These are phyloP conservation scores for Orchestia grillus DNA, from an alignment of 1,140 invertebrate species.

Conservation along the genomic window DNA sequence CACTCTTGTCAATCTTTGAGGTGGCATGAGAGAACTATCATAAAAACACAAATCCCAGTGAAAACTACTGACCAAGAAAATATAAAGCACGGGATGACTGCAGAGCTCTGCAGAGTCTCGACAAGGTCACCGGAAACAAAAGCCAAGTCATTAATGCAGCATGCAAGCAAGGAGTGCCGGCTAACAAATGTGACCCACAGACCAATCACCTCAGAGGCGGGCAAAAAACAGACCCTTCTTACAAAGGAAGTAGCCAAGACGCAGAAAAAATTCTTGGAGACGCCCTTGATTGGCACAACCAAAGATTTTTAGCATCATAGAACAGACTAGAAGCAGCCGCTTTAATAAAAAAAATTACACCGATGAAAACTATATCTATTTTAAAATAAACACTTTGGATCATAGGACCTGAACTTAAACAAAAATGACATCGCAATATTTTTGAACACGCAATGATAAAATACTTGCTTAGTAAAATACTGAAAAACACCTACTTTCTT, in stretches of 20 bases:
- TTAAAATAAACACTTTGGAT: background rate
- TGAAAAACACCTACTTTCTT: background rate
- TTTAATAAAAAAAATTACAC: background rate
- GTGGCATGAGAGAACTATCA: background rate
- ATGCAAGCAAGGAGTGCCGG: background rate
- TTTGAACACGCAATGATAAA: background rate
- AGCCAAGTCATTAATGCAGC: background rate
- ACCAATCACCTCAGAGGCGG: conserved; percentile 5
- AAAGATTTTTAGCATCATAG: background rate
- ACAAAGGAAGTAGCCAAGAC: conserved; percentile 18
- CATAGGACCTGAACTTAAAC: background rate
- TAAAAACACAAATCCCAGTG: background rate
- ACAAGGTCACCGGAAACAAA: background rate
- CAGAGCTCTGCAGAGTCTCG: background rate
- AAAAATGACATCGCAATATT: background rate
- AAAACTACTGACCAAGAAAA: background rate
- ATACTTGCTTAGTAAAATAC: background rate
- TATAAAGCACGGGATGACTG: background rate
- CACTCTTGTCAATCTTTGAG: background rate
- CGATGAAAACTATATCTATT: background rate
- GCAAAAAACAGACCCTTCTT: background rate
- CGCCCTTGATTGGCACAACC: background rate
- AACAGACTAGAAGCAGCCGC: background rate
- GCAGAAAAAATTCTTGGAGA: background rate
- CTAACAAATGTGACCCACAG: background rate